phyloP scores from a whole-genome alignment of 2,797 vertebrate species.

The Gobionotothen gibberifrons region DNA sequence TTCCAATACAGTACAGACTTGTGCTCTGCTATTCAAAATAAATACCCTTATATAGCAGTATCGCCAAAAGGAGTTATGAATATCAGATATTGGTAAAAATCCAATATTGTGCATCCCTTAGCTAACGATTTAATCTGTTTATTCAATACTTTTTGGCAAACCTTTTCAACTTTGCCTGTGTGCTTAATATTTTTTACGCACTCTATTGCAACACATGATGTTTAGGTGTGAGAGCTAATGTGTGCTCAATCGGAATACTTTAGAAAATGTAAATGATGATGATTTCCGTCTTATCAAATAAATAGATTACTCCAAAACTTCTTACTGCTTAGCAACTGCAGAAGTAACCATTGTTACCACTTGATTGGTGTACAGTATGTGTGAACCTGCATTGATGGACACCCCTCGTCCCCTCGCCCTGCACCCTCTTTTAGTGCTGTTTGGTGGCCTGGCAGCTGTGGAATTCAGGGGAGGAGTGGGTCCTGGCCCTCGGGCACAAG shows the following conservation, averaged over 20 bases:
- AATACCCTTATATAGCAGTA: too few relatives aligned
- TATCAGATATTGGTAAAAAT: too few relatives aligned
- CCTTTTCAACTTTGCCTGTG: background rate
- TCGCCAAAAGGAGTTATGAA: too few relatives aligned
- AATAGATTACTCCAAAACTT: background rate
- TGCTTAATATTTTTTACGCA: background rate
- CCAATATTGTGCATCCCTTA: too few relatives aligned
- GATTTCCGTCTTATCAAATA: background rate
- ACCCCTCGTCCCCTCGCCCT: conserved; percentile 3
- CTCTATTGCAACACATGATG: background rate
- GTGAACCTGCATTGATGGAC: conserved; percentile 25
- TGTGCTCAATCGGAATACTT: background rate
- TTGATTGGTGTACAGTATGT: conserved; percentile 19
- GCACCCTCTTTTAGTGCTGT: conserved; percentile 25
- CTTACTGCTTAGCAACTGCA: background rate
- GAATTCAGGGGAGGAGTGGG: conserved; percentile 68
- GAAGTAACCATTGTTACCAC: background rate
- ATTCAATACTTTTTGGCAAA: background rate
- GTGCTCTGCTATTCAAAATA: too few relatives aligned
- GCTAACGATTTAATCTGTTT: too few relatives aligned
- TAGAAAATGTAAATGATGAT: background rate
- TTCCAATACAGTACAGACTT: too few relatives aligned
- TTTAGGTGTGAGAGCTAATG: background rate
- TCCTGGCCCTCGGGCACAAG: conserved; percentile 56
- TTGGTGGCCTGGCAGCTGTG: conserved; percentile 61